phyloP scores from a whole-genome alignment of 1,140 invertebrate species.

The Hyphantria cunea region DNA sequence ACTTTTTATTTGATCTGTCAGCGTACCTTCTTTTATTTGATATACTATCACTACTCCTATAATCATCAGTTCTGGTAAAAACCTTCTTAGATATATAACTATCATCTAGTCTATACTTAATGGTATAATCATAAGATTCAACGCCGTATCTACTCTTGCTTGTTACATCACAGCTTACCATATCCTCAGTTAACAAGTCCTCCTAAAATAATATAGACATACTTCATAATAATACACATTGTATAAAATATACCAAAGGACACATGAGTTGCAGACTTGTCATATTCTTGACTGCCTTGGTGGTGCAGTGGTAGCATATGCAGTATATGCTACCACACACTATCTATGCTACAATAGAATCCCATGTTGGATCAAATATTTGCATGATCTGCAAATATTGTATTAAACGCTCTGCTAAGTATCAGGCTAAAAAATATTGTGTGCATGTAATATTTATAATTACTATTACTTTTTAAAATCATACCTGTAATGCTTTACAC shows the following conservation, averaged over 20 bases:
- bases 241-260: too few species aligned
- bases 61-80: constrained; percentile 53
- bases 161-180: constrained; percentile 74
- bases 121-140: constrained; percentile 80
- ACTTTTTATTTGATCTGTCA: constrained; percentile 83
- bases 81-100: constrained; percentile 67
- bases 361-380: too few species aligned
- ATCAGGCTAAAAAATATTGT: too few species aligned
- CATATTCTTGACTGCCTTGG: too few species aligned
- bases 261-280: too few species aligned
- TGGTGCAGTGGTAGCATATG: too few species aligned
- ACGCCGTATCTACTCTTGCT: constrained; percentile 73
- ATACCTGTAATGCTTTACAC: constrained; percentile 73
- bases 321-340: too few species aligned
- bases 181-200: constrained; percentile 70
- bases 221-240: too few species aligned
- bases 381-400: too few species aligned
- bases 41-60: constrained; percentile 42
- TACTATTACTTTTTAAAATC: background rate
- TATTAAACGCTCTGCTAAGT: too few species aligned
- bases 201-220: constrained; percentile 47
- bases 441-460: too few species aligned
- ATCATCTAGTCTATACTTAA: constrained; percentile 78
- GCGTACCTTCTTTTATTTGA: constrained; percentile 83
- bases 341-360: too few species aligned